These are phyloP conservation scores for Bubalus kerabau DNA, from an alignment of 2,113 vertebrate genomes.

Conservation along the genomic window DNA sequence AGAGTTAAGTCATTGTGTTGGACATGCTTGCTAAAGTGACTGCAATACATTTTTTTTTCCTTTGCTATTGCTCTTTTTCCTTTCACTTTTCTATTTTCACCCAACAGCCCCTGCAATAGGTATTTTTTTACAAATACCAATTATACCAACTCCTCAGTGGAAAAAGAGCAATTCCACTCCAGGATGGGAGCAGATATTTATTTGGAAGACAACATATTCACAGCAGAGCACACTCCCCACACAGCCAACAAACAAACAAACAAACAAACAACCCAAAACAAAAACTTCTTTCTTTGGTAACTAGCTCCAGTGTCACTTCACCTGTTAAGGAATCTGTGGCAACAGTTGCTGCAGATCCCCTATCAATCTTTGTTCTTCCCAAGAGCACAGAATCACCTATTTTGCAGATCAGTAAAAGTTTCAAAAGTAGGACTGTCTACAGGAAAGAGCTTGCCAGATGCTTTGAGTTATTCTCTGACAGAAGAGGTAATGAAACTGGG, in stretches of 20 bases:
- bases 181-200: neutral
- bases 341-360: neutral
- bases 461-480: neutral
- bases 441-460: neutral
- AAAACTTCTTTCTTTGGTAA: neutral
- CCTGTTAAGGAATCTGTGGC: neutral
- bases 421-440: neutral
- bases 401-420: conserved; percentile 8
- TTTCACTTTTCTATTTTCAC: neutral
- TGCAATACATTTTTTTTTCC: neutral
- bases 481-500: neutral
- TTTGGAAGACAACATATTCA: neutral
- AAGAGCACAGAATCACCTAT: neutral
- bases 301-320: neutral
- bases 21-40: neutral
- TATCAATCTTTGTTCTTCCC: neutral
- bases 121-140: neutral
- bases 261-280: neutral
- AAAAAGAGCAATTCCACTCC: neutral
- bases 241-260: no score
- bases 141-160: neutral
- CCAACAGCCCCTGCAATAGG: neutral
- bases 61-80: neutral
- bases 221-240: neutral
- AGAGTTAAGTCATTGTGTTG: neutral